Evolutionary conservation across 2,113 vertebrate species (phyloP).

Genomic region (Pterocles gutturalis): DNA sequence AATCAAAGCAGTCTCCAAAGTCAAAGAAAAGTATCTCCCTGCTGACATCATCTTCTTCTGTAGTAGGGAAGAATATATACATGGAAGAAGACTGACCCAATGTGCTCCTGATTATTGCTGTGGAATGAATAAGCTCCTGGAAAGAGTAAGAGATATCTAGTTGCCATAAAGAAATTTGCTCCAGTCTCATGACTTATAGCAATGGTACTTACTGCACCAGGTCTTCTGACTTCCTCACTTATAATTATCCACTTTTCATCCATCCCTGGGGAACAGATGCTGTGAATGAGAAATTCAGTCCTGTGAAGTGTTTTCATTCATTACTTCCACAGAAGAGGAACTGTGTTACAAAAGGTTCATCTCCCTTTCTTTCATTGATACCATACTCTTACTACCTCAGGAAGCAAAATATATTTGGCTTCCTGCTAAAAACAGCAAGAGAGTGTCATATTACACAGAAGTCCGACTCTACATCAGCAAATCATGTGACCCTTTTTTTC

Average conservation of each 20-base stretch:
- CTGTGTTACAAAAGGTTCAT: neutral
- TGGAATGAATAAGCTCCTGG: neutral
- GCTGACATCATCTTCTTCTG: neutral
- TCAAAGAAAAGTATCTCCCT: neutral
- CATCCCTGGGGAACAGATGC: slow-evolving; percentile 43
- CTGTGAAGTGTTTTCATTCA: neutral
- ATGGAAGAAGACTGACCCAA: neutral
- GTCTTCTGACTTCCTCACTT: slow-evolving; percentile 46
- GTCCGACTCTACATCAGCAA: neutral
- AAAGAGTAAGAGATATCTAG: neutral
- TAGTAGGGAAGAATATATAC: neutral
- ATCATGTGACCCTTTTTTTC: neutral
- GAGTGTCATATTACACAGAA: neutral
- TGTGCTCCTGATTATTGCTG: neutral
- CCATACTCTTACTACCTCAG: neutral
- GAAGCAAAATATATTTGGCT: neutral
- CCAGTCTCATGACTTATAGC: slow-evolving; percentile 6
- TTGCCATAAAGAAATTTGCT: neutral
- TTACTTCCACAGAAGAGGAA: neutral
- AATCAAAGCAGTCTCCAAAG: neutral
- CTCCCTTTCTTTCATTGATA: neutral
- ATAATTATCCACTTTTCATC: slow-evolving; percentile 46
- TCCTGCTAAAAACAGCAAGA: neutral
- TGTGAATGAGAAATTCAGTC: slow-evolving; percentile 31
- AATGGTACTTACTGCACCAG: slow-evolving; percentile 18